phyloP scores from a whole-genome alignment of 2,797 vertebrate species.

The Clarias fuscus region DNA sequence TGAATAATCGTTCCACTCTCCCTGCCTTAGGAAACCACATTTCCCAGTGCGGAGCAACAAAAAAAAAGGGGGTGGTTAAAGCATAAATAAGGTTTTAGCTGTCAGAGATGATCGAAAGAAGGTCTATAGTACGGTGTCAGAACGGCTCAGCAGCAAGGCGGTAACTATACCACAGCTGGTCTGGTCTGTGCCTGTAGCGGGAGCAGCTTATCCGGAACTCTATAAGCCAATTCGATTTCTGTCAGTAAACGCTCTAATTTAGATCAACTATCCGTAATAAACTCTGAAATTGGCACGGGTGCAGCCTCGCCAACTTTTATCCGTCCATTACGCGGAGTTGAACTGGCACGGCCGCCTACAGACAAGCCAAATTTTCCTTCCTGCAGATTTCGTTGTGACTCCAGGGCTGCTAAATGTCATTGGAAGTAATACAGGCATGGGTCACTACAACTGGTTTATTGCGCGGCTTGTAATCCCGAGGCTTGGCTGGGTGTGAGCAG shows the following conservation, averaged over 20 bases:
- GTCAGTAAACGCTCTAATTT: constrained; percentile 39
- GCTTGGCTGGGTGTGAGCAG: constrained; percentile 22
- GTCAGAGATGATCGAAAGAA: constrained; percentile 26
- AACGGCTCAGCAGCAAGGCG: not conserved
- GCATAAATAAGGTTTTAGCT: constrained; percentile 18
- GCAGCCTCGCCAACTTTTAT: constrained; percentile 30
- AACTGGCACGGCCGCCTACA: constrained; percentile 25
- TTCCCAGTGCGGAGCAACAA: not conserved
- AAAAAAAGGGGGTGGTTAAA: constrained; percentile 6
- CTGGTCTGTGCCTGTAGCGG: constrained; percentile 11
- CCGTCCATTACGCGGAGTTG: constrained; percentile 26
- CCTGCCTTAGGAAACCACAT: constrained; percentile 16
- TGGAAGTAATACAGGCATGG: constrained; percentile 30
- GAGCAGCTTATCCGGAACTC: constrained; percentile 33
- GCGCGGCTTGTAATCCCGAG: not conserved
- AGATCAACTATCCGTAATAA: constrained; percentile 46
- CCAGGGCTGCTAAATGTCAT: constrained; percentile 34
- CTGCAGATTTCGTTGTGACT: constrained; percentile 8
- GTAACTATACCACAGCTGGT: constrained; percentile 32
- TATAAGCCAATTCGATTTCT: constrained; percentile 38
- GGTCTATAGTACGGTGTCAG: not conserved
- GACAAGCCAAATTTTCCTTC: constrained; percentile 28
- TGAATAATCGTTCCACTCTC: constrained; percentile 33
- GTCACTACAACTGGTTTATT: constrained; percentile 37
- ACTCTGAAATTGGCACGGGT: constrained; percentile 27